Evolutionary conservation across 1,140 invertebrate species (phyloP).

Genomic region (Metopolophium dirhodum): DNA sequence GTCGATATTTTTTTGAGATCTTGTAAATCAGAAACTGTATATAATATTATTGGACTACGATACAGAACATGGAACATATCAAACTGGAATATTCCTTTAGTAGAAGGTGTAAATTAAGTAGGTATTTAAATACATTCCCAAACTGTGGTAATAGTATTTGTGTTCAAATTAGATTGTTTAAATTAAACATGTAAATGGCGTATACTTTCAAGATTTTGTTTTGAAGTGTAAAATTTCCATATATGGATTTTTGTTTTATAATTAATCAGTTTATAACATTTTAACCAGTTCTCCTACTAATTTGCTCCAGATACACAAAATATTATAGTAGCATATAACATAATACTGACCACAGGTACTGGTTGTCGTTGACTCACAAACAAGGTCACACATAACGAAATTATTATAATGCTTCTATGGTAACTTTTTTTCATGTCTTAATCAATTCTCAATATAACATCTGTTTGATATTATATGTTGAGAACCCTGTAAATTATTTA

Average conservation of each 20-base stretch:
- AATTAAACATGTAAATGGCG: not conserved
- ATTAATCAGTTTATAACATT: not conserved
- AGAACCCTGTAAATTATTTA: not conserved
- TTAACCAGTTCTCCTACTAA: not conserved
- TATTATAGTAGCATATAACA: not conserved
- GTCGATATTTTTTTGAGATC: no score
- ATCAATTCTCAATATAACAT: not conserved
- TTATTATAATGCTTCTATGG: constrained; percentile 2
- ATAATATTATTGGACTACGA: no score
- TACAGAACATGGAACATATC: not conserved
- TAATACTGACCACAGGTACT: not conserved
- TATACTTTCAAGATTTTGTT: not conserved
- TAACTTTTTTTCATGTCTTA: not conserved
- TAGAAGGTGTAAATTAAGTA: not conserved
- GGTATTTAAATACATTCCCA: not conserved
- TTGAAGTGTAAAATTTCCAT: not conserved
- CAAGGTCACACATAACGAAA: not conserved
- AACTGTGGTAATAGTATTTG: not conserved
- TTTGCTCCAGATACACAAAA: not conserved
- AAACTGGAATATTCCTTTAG: not conserved
- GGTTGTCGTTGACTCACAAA: not conserved
- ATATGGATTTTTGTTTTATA: not conserved
- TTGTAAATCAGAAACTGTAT: not conserved
- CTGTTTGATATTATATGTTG: not conserved
- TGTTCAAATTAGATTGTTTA: not conserved